Evolutionary conservation across 1,140 invertebrate species (phyloP), one percentile per base, ranked within the genome.

Genomic region (Drosophila simulans): DNA sequence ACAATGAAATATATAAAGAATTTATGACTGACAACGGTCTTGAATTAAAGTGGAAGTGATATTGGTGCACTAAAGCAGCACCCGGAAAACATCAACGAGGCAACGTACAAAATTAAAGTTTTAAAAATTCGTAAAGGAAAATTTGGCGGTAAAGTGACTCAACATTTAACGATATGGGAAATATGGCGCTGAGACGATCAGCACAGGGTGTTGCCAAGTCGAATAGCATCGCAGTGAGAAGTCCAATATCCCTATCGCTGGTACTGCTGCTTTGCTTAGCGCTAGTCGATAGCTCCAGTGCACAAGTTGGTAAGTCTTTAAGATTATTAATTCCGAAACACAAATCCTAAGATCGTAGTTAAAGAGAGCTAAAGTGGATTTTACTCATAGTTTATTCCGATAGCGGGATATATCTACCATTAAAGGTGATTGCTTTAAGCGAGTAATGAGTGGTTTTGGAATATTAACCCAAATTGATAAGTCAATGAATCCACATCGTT

Each of bases 231-330:
- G 20, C 43, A 12, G 45, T 49, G 43, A 25, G 10, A 2, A 13
- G 54, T 56, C 20, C 68, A 42, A 55, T 31, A 52, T 49, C 48
- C 46, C 55, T 71, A 74, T 80, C 57, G 69, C 55, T 77, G 12
- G 52, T 71, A 49, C 52, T 75, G 39, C 22, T 83, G 42, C 59
- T 85, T 34, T 56, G 51, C 39, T 62, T 83, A 52, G 60, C 72
- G 58, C 59, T 83, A 56, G 51, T 83, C 52, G 72, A 51, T 25
- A 62, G 69, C 54, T 58, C 59, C 49, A 60, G 45, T 57, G 81
- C 77, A 35, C 76, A 85, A 83, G 77, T 85, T 57, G 81, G 81
- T 85, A 71, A 83, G 81, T 83, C 10, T 45, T 25, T 13, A 48
- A 2, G 0, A 34, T 11, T 34, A 34, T 51, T 10, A 7, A 25